Evolutionary conservation across 2,888 invertebrate species (phyloP).

Genomic region (Agrochola macilenta): DNA sequence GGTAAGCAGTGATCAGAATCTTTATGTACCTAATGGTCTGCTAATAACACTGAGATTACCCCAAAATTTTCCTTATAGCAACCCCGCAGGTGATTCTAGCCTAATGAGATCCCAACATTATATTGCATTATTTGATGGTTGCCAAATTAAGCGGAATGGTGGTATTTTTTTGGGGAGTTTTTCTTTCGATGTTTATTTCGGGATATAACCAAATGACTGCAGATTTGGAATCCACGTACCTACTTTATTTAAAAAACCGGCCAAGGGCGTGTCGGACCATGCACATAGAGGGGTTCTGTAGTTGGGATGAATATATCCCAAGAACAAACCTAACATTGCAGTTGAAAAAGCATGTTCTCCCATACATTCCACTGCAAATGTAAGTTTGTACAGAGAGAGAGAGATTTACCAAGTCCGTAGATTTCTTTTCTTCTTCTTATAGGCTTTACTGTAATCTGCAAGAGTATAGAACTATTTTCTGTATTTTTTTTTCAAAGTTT

Average conservation of each 20-base stretch:
- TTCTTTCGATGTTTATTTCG: constrained; percentile 23
- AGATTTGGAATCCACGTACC: not conserved
- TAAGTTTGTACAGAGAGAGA: too few relatives aligned
- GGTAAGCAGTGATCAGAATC: constrained; percentile 64
- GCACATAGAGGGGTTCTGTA: too few relatives aligned
- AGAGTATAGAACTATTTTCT: too few relatives aligned
- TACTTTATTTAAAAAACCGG: not conserved
- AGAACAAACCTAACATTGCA: too few relatives aligned
- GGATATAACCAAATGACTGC: constrained; percentile 1
- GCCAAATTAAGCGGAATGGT: constrained; percentile 54
- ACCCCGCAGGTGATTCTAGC: constrained; percentile 58
- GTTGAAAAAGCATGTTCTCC: too few relatives aligned
- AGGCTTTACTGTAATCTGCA: too few relatives aligned
- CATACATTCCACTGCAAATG: too few relatives aligned
- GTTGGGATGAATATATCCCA: too few relatives aligned
- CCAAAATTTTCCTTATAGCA: constrained; percentile 59
- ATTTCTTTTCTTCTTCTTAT: too few relatives aligned
- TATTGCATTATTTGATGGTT: constrained; percentile 60
- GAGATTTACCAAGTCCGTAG: too few relatives aligned
- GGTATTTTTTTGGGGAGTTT: not conserved
- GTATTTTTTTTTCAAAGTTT: too few relatives aligned
- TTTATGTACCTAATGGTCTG: constrained; percentile 65
- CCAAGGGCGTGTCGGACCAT: too few relatives aligned
- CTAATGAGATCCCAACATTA: constrained; percentile 56
- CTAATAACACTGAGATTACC: constrained; percentile 64